Evolutionary conservation across 2,888 invertebrate genomes (phyloP), one percentile per base, ranked within the genome.

Genomic region (Phortica magna): DNA sequence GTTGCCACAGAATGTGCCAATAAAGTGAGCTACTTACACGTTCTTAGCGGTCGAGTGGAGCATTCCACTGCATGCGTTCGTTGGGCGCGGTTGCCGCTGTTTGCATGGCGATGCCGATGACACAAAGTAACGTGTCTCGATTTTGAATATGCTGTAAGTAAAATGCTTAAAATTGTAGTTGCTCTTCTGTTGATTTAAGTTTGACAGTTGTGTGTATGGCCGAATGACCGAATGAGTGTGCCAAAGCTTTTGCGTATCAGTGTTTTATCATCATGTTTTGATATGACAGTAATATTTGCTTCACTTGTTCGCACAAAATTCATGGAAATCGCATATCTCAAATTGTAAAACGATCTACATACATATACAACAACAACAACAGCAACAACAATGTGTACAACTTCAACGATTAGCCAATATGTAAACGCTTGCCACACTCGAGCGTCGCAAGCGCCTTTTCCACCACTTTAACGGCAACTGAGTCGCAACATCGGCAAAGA

Each of bases 351-450:
- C 19, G 86, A 84, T 81, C 83, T 80, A 87, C 80, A 82, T 83
- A 14, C 14, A 22, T 22, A 61, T 61, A 70, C 68, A 48, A 41
- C 41, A 70, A 48, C 17, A 70, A 70, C 78, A 73, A 31, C 57
- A 71, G 85, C 77, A 70, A 48, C 12, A 48, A 70, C 68, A 48
- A 41, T 31, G 31, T 31, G 31, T 31, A 31, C 41, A 70, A 70
- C 17, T 48, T 48, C 78, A 73, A 74, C 83, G 84, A 87, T 85
- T 87, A 85, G 84, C 86, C 84, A 85, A 85, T 84, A 87, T 87
- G 77, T 79, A 81, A 71, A 79, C 59, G 77, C 39, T 57, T 48
- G 3, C 48, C 76, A 39, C 76, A 77, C 71, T 68, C 77, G 76
- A 64, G 67, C 79, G 43, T 75, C 53, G 59, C 80, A 77, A 81